These are phyloP conservation scores for Gymnothorax reevesii DNA, from an alignment of 2,797 vertebrate species.

Conservation along the genomic window DNA sequence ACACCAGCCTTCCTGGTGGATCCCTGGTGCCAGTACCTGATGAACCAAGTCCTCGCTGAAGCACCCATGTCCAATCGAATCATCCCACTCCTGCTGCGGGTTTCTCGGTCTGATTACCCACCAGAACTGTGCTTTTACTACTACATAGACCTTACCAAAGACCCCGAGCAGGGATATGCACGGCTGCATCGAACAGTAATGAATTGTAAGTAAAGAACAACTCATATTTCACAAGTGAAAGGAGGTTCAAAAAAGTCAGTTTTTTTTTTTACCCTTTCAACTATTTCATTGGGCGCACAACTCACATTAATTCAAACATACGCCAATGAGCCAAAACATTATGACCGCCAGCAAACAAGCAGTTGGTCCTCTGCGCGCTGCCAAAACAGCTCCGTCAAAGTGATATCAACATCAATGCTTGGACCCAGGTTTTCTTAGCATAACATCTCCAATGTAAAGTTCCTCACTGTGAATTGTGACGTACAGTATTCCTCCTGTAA, in stretches of 20 bases:
- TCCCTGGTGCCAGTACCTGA: slow-evolving; percentile 85
- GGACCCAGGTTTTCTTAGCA: too few species aligned
- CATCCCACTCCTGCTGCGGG: slow-evolving; percentile 76
- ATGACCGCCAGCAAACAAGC: too few species aligned
- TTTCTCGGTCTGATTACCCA: slow-evolving; percentile 74
- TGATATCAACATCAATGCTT: too few species aligned
- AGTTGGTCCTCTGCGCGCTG: too few species aligned
- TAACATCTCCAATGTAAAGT: too few species aligned
- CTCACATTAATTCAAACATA: too few species aligned
- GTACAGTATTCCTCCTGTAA: too few species aligned
- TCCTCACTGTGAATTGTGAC: too few species aligned
- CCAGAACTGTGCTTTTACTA: slow-evolving; percentile 76
- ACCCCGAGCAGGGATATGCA: slow-evolving; percentile 66
- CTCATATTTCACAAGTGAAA: not conserved
- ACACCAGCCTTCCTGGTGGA: slow-evolving; percentile 80
- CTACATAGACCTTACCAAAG: slow-evolving; percentile 68
- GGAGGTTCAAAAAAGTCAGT: not conserved
- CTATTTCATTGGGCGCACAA: too few species aligned
- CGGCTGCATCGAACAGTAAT: slow-evolving; percentile 70
- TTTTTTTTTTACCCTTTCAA: too few species aligned
- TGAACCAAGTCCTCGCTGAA: slow-evolving; percentile 82
- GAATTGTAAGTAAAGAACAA: slow-evolving; percentile 76
- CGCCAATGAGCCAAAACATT: too few species aligned
- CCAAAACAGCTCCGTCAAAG: too few species aligned
- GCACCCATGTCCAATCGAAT: slow-evolving; percentile 74